Evolutionary conservation across 2,797 vertebrate genomes (phyloP).

Genomic region (Alauda arvensis): DNA sequence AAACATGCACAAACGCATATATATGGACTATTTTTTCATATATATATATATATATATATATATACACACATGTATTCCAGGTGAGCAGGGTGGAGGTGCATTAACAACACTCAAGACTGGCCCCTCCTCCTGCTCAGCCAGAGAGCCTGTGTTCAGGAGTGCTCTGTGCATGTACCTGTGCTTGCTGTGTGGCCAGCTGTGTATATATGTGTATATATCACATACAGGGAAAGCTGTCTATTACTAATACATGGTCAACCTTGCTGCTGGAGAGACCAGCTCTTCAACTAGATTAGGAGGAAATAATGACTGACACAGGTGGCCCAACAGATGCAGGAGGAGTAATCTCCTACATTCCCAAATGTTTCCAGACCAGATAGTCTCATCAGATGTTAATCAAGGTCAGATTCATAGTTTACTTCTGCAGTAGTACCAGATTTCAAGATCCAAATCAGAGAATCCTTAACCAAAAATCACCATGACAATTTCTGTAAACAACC

Average conservation of each 20-base stretch:
- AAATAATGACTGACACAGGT: neutral
- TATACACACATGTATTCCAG: neutral
- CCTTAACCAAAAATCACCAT: neutral
- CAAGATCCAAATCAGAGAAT: neutral
- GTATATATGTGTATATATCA: no score
- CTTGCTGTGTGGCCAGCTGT: neutral
- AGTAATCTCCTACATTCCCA: neutral
- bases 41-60: neutral
- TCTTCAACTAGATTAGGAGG: neutral
- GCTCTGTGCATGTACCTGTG: neutral
- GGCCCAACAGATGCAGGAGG: neutral
- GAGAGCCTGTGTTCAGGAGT: neutral
- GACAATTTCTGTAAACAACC: neutral
- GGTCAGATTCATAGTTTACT: neutral
- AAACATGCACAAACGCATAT: neutral
- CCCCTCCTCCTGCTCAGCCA: neutral
- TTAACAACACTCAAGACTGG: neutral
- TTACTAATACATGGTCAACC: accelerated
- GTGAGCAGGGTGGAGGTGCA: neutral
- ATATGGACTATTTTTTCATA: neutral
- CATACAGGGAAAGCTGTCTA: neutral
- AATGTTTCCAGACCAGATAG: neutral
- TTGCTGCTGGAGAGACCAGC: neutral
- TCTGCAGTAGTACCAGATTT: neutral
- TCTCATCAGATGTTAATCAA: neutral